Evolutionary conservation across 2,888 invertebrate genomes (phyloP).

Genomic region (Drosophila sordidula): DNA sequence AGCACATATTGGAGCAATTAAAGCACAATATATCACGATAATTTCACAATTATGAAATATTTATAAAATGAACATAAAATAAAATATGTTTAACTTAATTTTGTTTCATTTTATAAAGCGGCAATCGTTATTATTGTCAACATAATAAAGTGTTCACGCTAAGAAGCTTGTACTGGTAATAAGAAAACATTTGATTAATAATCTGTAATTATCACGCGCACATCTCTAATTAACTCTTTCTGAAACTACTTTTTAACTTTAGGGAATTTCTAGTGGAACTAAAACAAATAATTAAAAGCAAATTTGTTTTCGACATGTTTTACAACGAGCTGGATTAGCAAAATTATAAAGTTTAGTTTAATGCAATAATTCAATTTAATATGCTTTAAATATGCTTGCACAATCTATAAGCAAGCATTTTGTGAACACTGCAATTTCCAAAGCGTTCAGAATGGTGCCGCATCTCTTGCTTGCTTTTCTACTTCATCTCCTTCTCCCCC

Average conservation of each 20-base stretch:
- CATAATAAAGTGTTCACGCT: too few species aligned
- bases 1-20: too few species aligned
- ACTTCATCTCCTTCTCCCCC: not conserved
- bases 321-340: conserved; percentile 10
- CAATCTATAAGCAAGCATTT: conserved; percentile 30
- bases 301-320: not conserved
- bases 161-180: too few species aligned
- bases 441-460: conserved; percentile 29
- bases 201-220: not conserved
- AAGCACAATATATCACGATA: too few species aligned
- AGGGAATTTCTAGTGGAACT: not conserved
- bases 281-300: conserved; percentile 14
- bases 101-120: too few species aligned
- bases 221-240: conserved; percentile 1
- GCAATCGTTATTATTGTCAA: too few species aligned
- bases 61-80: too few species aligned
- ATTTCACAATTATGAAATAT: too few species aligned
- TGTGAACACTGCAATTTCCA: conserved; percentile 26
- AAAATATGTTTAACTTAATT: too few species aligned
- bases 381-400: conserved; percentile 27
- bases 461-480: not conserved
- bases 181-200: not conserved
- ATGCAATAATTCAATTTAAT: conserved; percentile 27
- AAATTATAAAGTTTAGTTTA: conserved; percentile 1
- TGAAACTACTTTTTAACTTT: not conserved